Evolutionary conservation across 2,113 vertebrate species (phyloP).

Genomic region (Xiphorhynchus elegans): DNA sequence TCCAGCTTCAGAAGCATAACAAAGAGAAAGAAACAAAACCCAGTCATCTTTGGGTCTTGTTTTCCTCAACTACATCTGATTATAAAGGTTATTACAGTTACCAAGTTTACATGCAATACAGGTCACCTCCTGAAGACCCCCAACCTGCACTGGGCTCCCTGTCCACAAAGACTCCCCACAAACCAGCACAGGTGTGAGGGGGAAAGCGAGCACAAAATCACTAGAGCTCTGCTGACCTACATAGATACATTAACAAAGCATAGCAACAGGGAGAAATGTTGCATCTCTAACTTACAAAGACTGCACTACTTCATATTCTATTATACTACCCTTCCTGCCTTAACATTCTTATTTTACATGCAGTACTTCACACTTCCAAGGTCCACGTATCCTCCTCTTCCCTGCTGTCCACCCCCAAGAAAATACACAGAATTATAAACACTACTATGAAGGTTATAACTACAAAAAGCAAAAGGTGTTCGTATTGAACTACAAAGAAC

Average conservation of each 20-base stretch:
- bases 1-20: background rate
- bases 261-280: background rate
- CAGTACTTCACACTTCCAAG: background rate
- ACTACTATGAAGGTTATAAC: background rate
- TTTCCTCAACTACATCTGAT: background rate
- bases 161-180: background rate
- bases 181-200: accelerated
- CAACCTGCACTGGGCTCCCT: background rate
- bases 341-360: background rate
- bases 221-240: background rate
- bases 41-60: background rate
- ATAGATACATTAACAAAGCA: background rate
- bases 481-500: background rate
- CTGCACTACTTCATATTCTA: background rate
- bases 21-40: background rate
- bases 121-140: background rate
- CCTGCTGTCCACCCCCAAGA: too few species aligned
- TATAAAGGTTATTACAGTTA: background rate
- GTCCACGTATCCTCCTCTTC: background rate
- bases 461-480: background rate
- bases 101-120: background rate
- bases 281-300: background rate
- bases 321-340: background rate
- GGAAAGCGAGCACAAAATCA: background rate
- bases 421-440: background rate